Conservation (phyloP, 2,888 invertebrate species). For the Pteria penguin region DNA sequence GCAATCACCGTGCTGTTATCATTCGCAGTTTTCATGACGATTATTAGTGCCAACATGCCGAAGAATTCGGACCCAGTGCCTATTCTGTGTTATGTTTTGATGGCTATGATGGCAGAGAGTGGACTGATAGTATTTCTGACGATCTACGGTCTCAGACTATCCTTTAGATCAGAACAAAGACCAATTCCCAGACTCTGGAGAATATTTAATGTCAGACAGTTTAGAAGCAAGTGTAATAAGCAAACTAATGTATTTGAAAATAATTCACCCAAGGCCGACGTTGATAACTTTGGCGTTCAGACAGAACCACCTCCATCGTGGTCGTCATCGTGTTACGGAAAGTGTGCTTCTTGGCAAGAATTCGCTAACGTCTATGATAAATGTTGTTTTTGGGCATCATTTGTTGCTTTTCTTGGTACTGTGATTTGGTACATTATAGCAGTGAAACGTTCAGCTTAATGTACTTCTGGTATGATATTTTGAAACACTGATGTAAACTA, state of each 20-base stretch:
- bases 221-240: background rate
- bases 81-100: constrained; percentile 26
- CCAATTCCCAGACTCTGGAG: constrained; percentile 11
- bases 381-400: background rate
- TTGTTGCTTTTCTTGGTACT: background rate
- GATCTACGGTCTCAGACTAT: constrained; percentile 16
- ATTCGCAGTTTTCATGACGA: constrained; percentile 37
- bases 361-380: constrained; percentile 1
- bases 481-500: too few relatives aligned
- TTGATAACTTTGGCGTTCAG: background rate
- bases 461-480: too few relatives aligned
- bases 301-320: too few relatives aligned
- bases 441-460: too few relatives aligned
- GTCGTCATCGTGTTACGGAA: background rate
- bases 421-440: background rate
- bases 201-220: background rate
- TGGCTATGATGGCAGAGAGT: constrained; percentile 25
- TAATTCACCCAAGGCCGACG: background rate
- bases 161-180: constrained; percentile 2
- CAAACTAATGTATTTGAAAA: background rate
- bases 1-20: constrained; percentile 35
- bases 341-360: background rate
- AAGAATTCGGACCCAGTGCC: constrained; percentile 36
- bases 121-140: constrained; percentile 19
- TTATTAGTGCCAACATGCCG: constrained; percentile 32